Conservation (phyloP, 2,888 invertebrate species). For the Tetranychus truncatus region DNA sequence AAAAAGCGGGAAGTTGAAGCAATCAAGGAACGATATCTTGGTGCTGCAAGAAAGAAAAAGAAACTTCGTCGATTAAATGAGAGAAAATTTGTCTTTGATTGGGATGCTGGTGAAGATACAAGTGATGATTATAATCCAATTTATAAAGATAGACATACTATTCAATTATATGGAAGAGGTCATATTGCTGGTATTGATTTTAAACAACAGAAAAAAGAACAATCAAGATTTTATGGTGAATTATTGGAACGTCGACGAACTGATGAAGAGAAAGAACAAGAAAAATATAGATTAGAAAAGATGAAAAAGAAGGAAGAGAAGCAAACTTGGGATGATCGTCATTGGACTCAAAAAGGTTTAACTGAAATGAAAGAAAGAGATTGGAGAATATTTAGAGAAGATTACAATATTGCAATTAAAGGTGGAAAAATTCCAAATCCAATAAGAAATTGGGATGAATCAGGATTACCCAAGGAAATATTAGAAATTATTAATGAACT, state of each 20-base stretch:
- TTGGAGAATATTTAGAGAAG: slow-evolving; percentile 98
- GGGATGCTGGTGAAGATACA: slow-evolving; percentile 98
- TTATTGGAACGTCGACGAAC: slow-evolving; percentile 75
- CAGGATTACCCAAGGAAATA: slow-evolving; percentile 67
- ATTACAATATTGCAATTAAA: slow-evolving; percentile 95
- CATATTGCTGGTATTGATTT: slow-evolving; percentile 96
- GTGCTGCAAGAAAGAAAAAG: slow-evolving; percentile 76
- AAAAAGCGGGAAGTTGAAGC: slow-evolving; percentile 84
- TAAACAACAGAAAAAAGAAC: slow-evolving; percentile 56
- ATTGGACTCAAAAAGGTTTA: slow-evolving; percentile 87
- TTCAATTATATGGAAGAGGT: slow-evolving; percentile 93
- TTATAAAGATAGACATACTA: slow-evolving; percentile 77
- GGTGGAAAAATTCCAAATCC: slow-evolving; percentile 72
- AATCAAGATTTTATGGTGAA: slow-evolving; percentile 91
- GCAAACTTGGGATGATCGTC: slow-evolving; percentile 94
- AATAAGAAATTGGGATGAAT: slow-evolving; percentile 83
- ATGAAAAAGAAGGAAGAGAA: slow-evolving; percentile 89
- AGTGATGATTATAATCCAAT: slow-evolving; percentile 89
- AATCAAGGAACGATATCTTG: slow-evolving; percentile 83
- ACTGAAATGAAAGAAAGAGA: slow-evolving; percentile 96
- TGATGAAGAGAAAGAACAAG: slow-evolving; percentile 88
- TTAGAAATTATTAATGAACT: slow-evolving; percentile 81
- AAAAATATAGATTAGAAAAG: slow-evolving; percentile 74
- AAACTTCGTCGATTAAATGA: slow-evolving; percentile 84
- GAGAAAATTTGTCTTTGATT: slow-evolving; percentile 97